phyloP scores from a whole-genome alignment of 1,140 invertebrate genomes.

The Tribolium madens region DNA sequence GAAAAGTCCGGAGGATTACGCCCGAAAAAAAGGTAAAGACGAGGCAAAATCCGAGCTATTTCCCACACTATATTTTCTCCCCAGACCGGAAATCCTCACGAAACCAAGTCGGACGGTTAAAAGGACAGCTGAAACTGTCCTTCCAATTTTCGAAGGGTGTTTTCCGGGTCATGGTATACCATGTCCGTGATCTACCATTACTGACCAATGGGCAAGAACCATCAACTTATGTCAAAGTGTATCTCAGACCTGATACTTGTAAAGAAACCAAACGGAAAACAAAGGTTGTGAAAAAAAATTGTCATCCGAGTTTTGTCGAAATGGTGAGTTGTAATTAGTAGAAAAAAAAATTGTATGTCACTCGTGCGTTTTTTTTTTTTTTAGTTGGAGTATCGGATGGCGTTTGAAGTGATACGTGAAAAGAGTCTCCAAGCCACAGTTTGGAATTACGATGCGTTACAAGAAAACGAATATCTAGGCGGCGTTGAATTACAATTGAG shows the following conservation, averaged over 20 bases:
- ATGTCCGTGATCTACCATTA: constrained; percentile 85
- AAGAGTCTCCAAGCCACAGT: constrained; percentile 90
- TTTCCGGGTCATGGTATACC: constrained; percentile 88
- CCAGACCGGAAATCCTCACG: constrained; percentile 46
- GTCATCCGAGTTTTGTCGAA: constrained; percentile 98
- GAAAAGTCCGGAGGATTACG: constrained; percentile 80
- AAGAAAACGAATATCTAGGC: constrained; percentile 95
- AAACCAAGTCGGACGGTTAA: constrained; percentile 59
- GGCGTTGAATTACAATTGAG: constrained; percentile 84
- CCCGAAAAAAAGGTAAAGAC: constrained; percentile 73
- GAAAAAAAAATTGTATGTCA: not conserved
- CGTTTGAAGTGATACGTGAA: constrained; percentile 81
- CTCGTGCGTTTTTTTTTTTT: constrained; percentile 53
- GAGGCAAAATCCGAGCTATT: not conserved
- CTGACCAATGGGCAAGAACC: constrained; percentile 82
- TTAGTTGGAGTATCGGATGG: constrained; percentile 89
- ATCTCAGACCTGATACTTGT: constrained; percentile 87
- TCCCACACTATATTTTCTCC: not conserved
- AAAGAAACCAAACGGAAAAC: constrained; percentile 96
- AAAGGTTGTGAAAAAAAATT: constrained; percentile 90
- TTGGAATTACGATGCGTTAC: constrained; percentile 95
- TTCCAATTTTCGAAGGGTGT: constrained; percentile 85
- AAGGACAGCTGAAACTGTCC: constrained; percentile 74
- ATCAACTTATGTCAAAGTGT: constrained; percentile 94
- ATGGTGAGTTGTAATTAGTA: constrained; percentile 81